A percentile compares a stretch with the other conserved stretches of the same genome.
These are phyloP conservation scores for Biston stratarius DNA, from an alignment of 2,888 invertebrate species.

Conservation along the genomic window DNA sequence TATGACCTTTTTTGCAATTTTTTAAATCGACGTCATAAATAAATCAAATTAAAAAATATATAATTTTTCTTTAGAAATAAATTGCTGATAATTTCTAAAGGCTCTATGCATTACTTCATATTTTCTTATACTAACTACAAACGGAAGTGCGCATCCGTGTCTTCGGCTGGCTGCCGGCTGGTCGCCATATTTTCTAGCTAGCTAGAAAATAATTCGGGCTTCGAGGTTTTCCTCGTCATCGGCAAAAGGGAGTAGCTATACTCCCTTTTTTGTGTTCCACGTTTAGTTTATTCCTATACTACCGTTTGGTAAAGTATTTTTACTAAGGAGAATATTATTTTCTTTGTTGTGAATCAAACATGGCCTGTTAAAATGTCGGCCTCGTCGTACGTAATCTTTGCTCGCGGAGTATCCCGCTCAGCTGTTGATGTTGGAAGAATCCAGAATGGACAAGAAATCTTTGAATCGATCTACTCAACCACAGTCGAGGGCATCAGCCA, in stretches of 20 bases:
- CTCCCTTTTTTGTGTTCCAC: slow-evolving; percentile 83
- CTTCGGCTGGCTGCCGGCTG: slow-evolving; percentile 79
- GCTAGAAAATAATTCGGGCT: slow-evolving; percentile 77
- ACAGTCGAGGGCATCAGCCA: slow-evolving; percentile 89
- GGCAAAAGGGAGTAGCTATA: slow-evolving; percentile 89
- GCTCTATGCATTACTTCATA: not conserved
- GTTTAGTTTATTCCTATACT: slow-evolving; percentile 63
- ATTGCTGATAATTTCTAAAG: slow-evolving; percentile 16
- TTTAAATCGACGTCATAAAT: not conserved
- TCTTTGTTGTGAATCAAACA: slow-evolving; percentile 87
- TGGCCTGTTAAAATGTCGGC: slow-evolving; percentile 94
- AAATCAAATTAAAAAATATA: slow-evolving; percentile 16
- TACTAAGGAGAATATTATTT: slow-evolving; percentile 73
- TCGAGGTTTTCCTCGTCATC: slow-evolving; percentile 87
- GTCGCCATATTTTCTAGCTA: slow-evolving; percentile 91
- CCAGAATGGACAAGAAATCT: slow-evolving; percentile 92
- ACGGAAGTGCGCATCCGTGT: slow-evolving; percentile 79
- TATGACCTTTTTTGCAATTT: not conserved
- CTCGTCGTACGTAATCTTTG: slow-evolving; percentile 88
- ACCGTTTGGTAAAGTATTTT: slow-evolving; percentile 68
- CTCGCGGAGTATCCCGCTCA: slow-evolving; percentile 89
- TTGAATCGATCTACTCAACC: slow-evolving; percentile 89
- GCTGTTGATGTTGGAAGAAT: slow-evolving; percentile 83
- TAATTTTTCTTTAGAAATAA: slow-evolving; percentile 15
- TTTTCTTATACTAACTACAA: slow-evolving; percentile 20